Evolutionary conservation across 2,797 vertebrate species (phyloP).

Genomic region (Myotis planiceps): DNA sequence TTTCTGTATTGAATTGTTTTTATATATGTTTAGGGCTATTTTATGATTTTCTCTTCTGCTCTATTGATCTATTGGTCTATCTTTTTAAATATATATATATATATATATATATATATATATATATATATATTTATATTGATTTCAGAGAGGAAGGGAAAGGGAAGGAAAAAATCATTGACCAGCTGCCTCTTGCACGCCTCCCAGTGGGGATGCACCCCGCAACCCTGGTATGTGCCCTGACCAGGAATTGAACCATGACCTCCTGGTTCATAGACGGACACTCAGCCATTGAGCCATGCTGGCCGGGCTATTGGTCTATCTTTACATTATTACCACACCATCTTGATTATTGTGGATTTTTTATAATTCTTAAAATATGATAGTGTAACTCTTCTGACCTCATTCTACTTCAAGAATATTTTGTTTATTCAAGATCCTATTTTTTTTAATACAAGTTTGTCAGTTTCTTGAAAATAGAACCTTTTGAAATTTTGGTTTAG

Average conservation of each 20-base stretch:
- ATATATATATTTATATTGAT: no score
- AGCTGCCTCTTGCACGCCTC: no score
- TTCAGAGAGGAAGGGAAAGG: no score
- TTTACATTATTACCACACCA: neutral
- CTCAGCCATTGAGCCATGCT: no score
- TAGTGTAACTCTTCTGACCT: neutral
- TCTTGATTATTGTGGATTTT: neutral
- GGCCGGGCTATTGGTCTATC: neutral
- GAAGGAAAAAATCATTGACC: no score
- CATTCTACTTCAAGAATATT: neutral
- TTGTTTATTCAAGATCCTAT: neutral
- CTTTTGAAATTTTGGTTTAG: neutral
- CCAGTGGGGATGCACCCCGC: no score
- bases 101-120: no score
- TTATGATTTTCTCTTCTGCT: neutral
- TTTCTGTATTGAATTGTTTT: neutral
- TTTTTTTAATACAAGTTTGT: neutral
- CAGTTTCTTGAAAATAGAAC: neutral
- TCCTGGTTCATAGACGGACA: no score
- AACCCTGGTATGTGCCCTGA: no score
- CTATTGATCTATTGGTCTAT: neutral
- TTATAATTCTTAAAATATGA: neutral
- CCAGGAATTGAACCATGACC: no score
- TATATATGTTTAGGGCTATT: neutral
- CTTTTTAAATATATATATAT: neutral